A percentile compares a stretch with the other conserved stretches of the same genome.
Conservation (phyloP, 2,888 invertebrate species). For the Oegoconia quadripuncta region DNA sequence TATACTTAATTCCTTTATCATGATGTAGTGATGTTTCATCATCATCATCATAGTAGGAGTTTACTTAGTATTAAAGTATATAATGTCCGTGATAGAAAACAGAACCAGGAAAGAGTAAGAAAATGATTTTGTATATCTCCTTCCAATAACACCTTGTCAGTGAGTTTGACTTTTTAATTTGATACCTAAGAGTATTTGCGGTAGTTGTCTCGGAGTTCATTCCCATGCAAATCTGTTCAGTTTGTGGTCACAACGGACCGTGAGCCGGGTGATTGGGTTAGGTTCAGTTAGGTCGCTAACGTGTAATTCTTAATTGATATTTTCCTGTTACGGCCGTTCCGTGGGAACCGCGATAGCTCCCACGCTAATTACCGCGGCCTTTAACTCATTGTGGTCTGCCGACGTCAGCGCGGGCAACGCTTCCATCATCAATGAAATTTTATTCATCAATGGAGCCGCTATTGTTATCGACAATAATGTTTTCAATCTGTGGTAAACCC, state of each 20-base stretch:
- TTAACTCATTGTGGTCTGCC: constrained; percentile 46
- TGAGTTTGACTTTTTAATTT: no score
- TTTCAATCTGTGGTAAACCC: constrained; percentile 35
- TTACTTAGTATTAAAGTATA: no score
- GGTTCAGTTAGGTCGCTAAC: constrained; percentile 25
- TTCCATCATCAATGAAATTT: constrained; percentile 57
- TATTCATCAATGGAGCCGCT: constrained; percentile 58
- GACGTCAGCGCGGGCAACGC: constrained; percentile 28
- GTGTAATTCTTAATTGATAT: constrained; percentile 50
- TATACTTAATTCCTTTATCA: no score
- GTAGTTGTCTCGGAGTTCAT: no score
- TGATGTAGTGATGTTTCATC: no score
- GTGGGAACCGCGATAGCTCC: constrained; percentile 63
- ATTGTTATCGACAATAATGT: constrained; percentile 40
- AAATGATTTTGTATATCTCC: no score
- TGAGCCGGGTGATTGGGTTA: constrained; percentile 14
- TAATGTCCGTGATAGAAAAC: no score
- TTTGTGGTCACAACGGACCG: neutral
- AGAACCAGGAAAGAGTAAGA: no score
- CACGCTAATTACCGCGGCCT: constrained; percentile 63
- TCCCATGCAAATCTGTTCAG: neutral
- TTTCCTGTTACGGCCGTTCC: constrained; percentile 53
- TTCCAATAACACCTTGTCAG: no score
- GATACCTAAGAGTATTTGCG: no score
- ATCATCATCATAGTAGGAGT: no score